Conservation (phyloP, 2,888 invertebrate genomes). For the Toxonevra muliebris region DNA sequence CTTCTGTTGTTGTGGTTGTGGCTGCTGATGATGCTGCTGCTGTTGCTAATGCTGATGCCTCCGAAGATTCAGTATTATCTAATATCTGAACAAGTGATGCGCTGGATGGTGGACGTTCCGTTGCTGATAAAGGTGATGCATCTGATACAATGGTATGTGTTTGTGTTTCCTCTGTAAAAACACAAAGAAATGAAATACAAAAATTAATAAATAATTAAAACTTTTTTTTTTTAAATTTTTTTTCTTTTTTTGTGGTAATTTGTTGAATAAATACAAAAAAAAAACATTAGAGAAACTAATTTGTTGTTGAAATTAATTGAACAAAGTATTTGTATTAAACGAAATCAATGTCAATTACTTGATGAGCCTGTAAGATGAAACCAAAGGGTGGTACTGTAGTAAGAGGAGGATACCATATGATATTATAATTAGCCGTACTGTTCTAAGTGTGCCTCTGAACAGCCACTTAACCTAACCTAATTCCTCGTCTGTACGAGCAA, state of each 20-base stretch:
- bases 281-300: neutral
- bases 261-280: no score
- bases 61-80: constrained; percentile 38
- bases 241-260: no score
- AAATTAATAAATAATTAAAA: neutral
- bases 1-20: constrained; percentile 66
- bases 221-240: neutral
- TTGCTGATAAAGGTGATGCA: constrained; percentile 47
- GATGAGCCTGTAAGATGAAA: no score
- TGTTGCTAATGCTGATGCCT: constrained; percentile 36
- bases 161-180: constrained; percentile 55
- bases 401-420: no score
- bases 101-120: constrained; percentile 66
- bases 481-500: no score
- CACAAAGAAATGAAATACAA: neutral
- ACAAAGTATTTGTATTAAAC: no score
- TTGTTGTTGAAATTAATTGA: no score
- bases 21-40: constrained; percentile 44
- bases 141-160: constrained; percentile 58
- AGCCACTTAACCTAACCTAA: no score
- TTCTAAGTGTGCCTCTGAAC: no score
- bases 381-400: no score
- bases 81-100: constrained; percentile 44
- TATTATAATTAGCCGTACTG: no score
- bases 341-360: no score